Conservation (phyloP, 2,113 vertebrate species). For the Daphoenositta chrysoptera region DNA sequence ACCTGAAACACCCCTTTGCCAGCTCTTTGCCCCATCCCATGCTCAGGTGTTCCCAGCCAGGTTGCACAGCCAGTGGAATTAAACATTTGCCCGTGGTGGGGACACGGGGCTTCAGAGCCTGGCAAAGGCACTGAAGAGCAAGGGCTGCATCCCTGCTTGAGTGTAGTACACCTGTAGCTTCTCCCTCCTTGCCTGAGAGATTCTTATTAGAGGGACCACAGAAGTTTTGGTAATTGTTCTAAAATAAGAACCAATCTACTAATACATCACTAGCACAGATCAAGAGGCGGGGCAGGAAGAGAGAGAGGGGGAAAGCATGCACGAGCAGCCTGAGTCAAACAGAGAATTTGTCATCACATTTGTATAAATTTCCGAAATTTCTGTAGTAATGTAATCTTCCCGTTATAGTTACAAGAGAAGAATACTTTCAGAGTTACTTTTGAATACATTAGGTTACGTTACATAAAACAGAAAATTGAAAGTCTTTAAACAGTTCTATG, state of each 20-base stretch:
- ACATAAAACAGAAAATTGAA: neutral
- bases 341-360: neutral
- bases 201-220: neutral
- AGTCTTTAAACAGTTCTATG: neutral
- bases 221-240: neutral
- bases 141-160: neutral
- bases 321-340: neutral
- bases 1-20: neutral
- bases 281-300: accelerated
- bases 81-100: neutral
- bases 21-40: neutral
- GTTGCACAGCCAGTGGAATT: neutral
- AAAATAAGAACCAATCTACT: neutral
- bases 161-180: neutral
- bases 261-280: neutral
- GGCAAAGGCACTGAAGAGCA: neutral
- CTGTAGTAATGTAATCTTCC: neutral
- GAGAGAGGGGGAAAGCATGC: neutral
- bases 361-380: neutral
- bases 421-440: constrained; percentile 1
- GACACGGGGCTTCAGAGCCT: accelerated
- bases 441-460: neutral
- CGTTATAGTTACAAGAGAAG: neutral
- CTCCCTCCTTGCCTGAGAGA: neutral
- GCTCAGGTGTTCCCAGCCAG: neutral